Conservation (phyloP, 2,797 vertebrate species). For the Peromyscus nudipes region DNA sequence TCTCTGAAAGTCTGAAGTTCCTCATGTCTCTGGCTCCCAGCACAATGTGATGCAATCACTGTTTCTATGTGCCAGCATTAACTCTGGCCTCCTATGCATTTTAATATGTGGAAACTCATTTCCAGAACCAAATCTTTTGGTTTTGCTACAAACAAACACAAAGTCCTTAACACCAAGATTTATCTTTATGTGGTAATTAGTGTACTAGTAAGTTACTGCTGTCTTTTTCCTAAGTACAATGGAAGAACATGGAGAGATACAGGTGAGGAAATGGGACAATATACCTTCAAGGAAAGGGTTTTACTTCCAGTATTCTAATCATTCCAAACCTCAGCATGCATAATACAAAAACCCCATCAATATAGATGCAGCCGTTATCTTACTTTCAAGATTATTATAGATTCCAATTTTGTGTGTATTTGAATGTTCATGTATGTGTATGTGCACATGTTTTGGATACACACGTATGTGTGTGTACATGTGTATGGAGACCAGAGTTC, state of each 20-base stretch:
- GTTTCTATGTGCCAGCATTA: background rate
- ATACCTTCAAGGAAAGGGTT: background rate
- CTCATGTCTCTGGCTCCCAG: background rate
- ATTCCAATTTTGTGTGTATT: background rate
- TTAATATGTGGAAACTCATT: background rate
- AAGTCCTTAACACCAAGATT: background rate
- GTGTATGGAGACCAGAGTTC: background rate
- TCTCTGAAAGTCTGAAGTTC: background rate
- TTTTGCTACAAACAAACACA: background rate
- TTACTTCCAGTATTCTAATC: background rate
- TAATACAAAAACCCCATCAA: background rate
- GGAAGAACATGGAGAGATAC: background rate
- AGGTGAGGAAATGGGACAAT: background rate
- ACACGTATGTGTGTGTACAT: background rate
- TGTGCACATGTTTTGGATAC: background rate
- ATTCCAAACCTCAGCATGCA: background rate
- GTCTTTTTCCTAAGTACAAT: background rate
- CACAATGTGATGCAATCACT: background rate
- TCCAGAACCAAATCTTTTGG: background rate
- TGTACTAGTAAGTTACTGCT: background rate
- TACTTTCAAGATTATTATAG: conserved; percentile 1
- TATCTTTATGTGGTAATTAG: background rate
- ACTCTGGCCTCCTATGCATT: background rate
- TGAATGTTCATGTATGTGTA: background rate
- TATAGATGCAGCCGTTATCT: background rate